Evolutionary conservation across 2,888 invertebrate genomes (phyloP).

Genomic region (Torymus tubicola): DNA sequence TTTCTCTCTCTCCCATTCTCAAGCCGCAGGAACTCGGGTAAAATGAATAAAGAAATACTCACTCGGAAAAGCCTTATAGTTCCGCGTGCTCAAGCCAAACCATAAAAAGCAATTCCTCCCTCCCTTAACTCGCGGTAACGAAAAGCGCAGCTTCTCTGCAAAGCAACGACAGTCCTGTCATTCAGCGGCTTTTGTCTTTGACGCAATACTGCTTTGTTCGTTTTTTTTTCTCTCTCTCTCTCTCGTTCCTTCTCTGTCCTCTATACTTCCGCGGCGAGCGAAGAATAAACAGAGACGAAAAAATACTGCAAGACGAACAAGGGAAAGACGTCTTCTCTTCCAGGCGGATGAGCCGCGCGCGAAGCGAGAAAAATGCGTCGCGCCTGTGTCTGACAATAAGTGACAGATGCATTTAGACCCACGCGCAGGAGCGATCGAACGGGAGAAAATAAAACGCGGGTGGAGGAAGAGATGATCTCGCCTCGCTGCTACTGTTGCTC

Average conservation of each 20-base stretch:
- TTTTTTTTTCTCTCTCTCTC: neutral
- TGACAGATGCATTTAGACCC: constrained; percentile 35
- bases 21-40: neutral
- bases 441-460: neutral
- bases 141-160: neutral
- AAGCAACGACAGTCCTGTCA: constrained; percentile 41
- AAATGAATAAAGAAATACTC: constrained; percentile 6
- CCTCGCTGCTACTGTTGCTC: neutral
- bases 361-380: constrained; percentile 13
- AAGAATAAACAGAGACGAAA: constrained; percentile 3
- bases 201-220: too few species aligned
- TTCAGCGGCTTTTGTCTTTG: constrained; percentile 42
- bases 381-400: constrained; percentile 48
- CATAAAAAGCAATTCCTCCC: constrained; percentile 36
- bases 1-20: neutral
- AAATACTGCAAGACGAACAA: neutral
- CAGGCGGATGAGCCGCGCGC: neutral
- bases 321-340: constrained; percentile 10
- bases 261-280: neutral
- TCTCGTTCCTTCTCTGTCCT: neutral
- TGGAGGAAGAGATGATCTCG: constrained; percentile 14
- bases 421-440: neutral
- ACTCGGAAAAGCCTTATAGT: too few species aligned
- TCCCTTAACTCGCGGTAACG: neutral
- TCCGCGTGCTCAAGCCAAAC: neutral